Percentiles rank a stretch among this genome's conserved stretches.
These are phyloP conservation scores for Catocala fraxini DNA, from an alignment of 2,888 invertebrate genomes.

Conservation along the genomic window DNA sequence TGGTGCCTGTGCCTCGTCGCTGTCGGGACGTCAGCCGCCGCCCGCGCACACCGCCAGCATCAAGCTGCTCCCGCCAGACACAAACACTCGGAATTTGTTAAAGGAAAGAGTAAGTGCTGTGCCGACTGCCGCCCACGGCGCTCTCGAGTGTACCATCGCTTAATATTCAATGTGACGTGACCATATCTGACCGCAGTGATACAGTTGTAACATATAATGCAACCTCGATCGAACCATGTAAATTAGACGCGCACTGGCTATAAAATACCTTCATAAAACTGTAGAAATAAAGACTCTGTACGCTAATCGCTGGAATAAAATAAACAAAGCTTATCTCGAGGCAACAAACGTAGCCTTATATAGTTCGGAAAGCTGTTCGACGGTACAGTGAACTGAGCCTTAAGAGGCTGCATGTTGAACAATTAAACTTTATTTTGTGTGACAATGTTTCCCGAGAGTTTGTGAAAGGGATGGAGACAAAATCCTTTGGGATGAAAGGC, in stretches of 20 bases:
- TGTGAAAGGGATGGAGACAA: constrained; percentile 53
- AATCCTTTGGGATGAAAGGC: constrained; percentile 53
- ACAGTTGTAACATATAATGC: constrained; percentile 37
- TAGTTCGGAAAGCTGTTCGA: constrained; percentile 67
- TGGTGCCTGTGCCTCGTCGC: constrained; percentile 76
- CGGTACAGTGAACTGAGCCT: constrained; percentile 57
- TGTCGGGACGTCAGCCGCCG: constrained; percentile 63
- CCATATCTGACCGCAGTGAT: constrained; percentile 36
- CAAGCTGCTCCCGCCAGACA: constrained; percentile 71
- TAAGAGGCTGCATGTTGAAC: constrained; percentile 54
- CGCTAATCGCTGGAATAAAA: constrained; percentile 72
- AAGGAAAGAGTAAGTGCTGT: constrained; percentile 92
- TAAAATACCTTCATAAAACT: constrained; percentile 57
- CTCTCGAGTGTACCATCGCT: constrained; percentile 46
- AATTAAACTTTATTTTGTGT: constrained; percentile 63
- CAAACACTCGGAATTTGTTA: constrained; percentile 90
- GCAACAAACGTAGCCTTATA: constrained; percentile 72
- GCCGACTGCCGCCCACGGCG: constrained; percentile 55
- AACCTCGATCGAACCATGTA: constrained; percentile 36
- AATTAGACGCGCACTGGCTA: constrained; percentile 43
- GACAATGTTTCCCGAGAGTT: constrained; percentile 50
- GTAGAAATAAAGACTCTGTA: constrained; percentile 55
- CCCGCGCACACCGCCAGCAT: constrained; percentile 69
- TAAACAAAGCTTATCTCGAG: constrained; percentile 80
- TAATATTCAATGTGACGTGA: constrained; percentile 37